Evolutionary conservation across 2,888 invertebrate genomes (phyloP).

Genomic region (Flabesymbios commensalis): DNA sequence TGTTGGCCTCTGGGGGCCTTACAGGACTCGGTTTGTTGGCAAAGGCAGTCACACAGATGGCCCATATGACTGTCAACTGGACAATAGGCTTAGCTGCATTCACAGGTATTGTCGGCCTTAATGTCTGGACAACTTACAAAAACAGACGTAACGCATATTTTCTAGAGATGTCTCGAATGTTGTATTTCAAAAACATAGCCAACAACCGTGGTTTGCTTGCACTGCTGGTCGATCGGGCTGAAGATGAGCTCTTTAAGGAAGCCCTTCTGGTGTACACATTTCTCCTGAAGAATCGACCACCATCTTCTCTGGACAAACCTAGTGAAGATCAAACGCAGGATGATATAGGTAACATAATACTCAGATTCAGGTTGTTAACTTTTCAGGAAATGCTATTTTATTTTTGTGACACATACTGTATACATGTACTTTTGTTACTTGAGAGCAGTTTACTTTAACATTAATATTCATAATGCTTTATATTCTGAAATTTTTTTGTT

Average conservation of each 20-base stretch:
- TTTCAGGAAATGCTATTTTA: too few relatives aligned
- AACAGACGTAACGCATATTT: constrained; percentile 50
- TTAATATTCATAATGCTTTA: too few relatives aligned
- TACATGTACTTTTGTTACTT: too few relatives aligned
- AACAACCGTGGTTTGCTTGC: constrained; percentile 57
- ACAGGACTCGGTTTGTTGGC: constrained; percentile 45
- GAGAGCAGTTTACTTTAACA: too few relatives aligned
- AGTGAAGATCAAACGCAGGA: constrained; percentile 24
- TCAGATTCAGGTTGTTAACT: background rate
- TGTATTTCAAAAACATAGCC: constrained; percentile 58
- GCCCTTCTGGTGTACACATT: constrained; percentile 53
- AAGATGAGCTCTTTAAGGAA: constrained; percentile 59
- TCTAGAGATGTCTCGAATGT: constrained; percentile 46
- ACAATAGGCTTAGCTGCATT: constrained; percentile 43
- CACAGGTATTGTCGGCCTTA: constrained; percentile 40
- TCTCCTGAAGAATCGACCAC: constrained; percentile 46
- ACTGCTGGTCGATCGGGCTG: constrained; percentile 55
- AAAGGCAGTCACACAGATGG: constrained; percentile 48
- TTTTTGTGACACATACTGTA: too few relatives aligned
- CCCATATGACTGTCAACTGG: constrained; percentile 45
- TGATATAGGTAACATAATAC: constrained; percentile 33
- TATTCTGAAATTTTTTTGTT: too few relatives aligned
- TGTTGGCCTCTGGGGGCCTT: constrained; percentile 39
- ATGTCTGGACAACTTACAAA: constrained; percentile 46
- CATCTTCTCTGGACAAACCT: constrained; percentile 22